These are phyloP conservation scores for Varanus salvator DNA, from an alignment of 2,113 vertebrate genomes.

Conservation along the genomic window DNA sequence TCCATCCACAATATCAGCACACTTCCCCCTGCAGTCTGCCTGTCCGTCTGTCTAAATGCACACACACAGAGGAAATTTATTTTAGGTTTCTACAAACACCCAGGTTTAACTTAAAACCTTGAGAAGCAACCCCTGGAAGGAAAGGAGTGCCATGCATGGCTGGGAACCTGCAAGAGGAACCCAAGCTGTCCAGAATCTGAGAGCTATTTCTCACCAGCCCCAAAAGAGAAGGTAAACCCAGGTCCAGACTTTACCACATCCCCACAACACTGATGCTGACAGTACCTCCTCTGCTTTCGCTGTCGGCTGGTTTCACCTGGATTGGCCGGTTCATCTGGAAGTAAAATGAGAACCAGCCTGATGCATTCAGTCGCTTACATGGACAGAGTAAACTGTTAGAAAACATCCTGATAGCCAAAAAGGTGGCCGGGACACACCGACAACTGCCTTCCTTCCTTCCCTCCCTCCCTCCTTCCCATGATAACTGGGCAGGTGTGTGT, in stretches of 20 bases:
- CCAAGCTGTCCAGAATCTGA: not conserved
- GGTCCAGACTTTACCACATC: not conserved
- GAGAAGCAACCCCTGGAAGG: too few species aligned
- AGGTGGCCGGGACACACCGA: not conserved
- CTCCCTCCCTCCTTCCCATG: too few species aligned
- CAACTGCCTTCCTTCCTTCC: too few species aligned
- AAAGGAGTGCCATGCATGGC: too few species aligned
- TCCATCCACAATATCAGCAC: too few species aligned
- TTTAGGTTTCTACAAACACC: too few species aligned
- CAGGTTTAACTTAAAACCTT: not conserved
- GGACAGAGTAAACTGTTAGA: not conserved
- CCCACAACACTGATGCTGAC: too few species aligned
- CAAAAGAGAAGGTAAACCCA: not conserved
- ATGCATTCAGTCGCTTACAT: not conserved
- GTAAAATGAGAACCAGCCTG: slow-evolving; percentile 28
- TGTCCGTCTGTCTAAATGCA: too few species aligned
- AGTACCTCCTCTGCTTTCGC: slow-evolving; percentile 93
- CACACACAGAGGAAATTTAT: too few species aligned
- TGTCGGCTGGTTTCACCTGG: slow-evolving; percentile 96
- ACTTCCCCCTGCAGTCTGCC: too few species aligned
- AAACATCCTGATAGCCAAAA: not conserved
- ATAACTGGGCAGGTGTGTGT: too few species aligned
- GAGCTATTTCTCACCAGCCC: not conserved
- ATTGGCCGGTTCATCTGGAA: slow-evolving; percentile 94
- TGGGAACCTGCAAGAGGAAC: not conserved